phyloP scores from a whole-genome alignment of 2,113 vertebrate species.

The Prunella himalayana region DNA sequence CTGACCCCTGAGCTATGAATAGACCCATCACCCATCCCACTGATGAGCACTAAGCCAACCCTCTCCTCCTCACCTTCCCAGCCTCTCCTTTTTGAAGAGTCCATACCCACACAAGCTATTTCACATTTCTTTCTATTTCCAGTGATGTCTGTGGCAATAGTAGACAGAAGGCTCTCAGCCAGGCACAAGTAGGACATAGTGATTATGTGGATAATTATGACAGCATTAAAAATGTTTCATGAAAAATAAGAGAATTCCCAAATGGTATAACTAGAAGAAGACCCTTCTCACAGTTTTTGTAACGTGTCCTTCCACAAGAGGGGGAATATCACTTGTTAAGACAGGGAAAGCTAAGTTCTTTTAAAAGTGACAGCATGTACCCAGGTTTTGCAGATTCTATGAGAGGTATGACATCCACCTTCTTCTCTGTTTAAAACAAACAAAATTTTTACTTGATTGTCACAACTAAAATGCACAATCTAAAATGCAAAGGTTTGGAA shows the following conservation, averaged over 20 bases:
- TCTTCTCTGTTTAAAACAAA: neutral
- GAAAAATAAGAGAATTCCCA: neutral
- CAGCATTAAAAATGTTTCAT: neutral
- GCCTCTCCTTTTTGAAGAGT: neutral
- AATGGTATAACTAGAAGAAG: neutral
- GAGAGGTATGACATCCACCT: neutral
- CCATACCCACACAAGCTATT: neutral
- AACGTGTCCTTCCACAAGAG: neutral
- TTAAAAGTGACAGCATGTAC: neutral
- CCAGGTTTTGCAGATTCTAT: neutral
- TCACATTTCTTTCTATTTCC: neutral
- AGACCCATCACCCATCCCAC: neutral
- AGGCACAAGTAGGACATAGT: neutral
- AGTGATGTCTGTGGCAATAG: neutral
- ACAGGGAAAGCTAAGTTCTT: neutral
- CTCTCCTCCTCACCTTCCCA: neutral
- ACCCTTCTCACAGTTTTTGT: neutral
- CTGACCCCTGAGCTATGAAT: neutral
- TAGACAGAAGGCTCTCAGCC: neutral
- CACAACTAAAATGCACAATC: neutral
- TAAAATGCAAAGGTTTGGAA: neutral
- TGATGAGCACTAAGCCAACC: fast-evolving
- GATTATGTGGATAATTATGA: neutral
- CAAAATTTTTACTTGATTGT: neutral
- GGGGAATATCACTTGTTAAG: neutral